Percentiles rank a stretch among this genome's conserved stretches.
Evolutionary conservation across 2,797 vertebrate genomes (phyloP).

Genomic region (Typhlichthys eigenmanni): DNA sequence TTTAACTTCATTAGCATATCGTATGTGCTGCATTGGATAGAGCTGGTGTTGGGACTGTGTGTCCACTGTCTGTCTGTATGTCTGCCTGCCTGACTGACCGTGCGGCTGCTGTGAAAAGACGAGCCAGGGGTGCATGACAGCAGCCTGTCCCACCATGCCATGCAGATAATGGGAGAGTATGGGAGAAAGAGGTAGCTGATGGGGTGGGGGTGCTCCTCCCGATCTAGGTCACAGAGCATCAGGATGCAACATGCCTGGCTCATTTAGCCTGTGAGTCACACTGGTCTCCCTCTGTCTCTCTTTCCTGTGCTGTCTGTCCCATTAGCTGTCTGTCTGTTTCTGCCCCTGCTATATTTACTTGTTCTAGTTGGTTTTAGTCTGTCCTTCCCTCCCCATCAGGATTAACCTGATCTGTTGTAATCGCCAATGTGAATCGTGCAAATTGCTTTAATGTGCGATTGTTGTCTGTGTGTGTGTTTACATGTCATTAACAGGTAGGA

Average conservation of each 20-base stretch:
- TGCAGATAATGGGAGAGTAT: conserved; percentile 25
- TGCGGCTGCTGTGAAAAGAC: conserved; percentile 31
- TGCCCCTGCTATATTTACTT: conserved; percentile 1
- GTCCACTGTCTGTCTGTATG: conserved; percentile 3
- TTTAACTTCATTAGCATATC: too few relatives aligned
- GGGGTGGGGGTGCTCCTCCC: conserved; percentile 49
- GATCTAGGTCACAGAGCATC: conserved; percentile 82
- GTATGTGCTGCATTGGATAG: conserved; percentile 9
- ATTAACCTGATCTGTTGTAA: conserved; percentile 4
- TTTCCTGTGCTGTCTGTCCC: too few relatives aligned
- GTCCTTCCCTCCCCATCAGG: background rate
- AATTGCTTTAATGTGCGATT: too few relatives aligned
- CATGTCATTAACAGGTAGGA: conserved; percentile 13
- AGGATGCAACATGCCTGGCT: conserved; percentile 71
- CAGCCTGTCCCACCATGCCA: conserved; percentile 35
- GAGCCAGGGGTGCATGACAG: conserved; percentile 43
- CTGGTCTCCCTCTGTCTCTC: conserved; percentile 23
- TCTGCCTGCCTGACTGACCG: conserved; percentile 10
- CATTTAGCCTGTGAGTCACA: conserved; percentile 73
- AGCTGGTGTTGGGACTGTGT: conserved; percentile 10
- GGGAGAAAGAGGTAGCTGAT: conserved; percentile 30
- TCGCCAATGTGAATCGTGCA: background rate
- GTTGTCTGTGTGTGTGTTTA: background rate
- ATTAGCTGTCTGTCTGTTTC: conserved; percentile 5
- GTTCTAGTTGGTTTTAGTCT: conserved; percentile 6